phyloP scores from a whole-genome alignment of 2,113 vertebrate genomes.

The Tenebrosternarchus preto region DNA sequence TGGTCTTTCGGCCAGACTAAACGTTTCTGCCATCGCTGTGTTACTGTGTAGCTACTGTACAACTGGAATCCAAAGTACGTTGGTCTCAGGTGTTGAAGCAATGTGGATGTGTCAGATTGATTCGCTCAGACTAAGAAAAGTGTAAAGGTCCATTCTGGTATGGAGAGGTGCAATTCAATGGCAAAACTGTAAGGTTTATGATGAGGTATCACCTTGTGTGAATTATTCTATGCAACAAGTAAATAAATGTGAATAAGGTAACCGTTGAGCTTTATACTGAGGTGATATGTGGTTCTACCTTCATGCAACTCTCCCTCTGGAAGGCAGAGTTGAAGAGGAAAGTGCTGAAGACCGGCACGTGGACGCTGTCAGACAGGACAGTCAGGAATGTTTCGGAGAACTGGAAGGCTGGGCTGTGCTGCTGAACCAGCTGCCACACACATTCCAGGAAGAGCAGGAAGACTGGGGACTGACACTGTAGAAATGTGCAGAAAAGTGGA shows the following conservation, averaged over 20 bases:
- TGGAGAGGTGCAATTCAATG: neutral
- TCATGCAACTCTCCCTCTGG: constrained; percentile 71
- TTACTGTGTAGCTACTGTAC: neutral
- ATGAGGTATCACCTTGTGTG: neutral
- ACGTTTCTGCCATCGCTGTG: neutral
- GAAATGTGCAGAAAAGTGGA: neutral
- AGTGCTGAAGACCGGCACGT: constrained; percentile 86
- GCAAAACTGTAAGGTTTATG: neutral
- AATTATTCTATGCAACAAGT: neutral
- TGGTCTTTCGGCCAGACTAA: constrained; percentile 24
- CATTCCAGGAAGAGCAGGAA: constrained; percentile 88
- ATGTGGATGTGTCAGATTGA: neutral
- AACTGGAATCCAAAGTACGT: neutral
- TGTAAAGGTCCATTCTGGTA: neutral
- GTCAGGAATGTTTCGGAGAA: constrained; percentile 90
- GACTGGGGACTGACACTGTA: constrained; percentile 73
- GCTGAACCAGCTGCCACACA: constrained; percentile 84
- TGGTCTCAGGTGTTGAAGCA: neutral
- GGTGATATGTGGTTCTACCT: constrained; percentile 64
- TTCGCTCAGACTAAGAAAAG: neutral
- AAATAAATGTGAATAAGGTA: too few species aligned
- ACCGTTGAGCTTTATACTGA: too few species aligned
- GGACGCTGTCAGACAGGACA: constrained; percentile 84
- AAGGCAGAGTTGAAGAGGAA: constrained; percentile 86
- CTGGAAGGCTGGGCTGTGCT: constrained; percentile 83